Base-by-base conservation (phyloP, 2,888 invertebrate species). In the Clanis bilineata region DNA sequence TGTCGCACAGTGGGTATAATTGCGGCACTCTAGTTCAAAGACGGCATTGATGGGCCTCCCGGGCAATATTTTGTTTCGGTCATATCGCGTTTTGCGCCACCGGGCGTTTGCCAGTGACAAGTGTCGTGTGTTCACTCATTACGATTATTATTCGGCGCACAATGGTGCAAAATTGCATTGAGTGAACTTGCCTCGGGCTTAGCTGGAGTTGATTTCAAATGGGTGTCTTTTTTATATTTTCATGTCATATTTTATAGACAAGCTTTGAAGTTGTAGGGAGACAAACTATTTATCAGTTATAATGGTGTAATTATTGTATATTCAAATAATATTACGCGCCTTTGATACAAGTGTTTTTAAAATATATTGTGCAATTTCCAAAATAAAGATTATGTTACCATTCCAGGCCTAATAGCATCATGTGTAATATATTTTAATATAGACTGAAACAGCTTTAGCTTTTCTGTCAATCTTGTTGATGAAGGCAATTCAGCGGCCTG, bases 21-120 rank as follows among this genome's bases (percentile, higher is more conserved):
- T 36, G 22, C 36, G 41, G 32, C 28, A 39, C 45, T 25, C 32
- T 56, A 62, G 60, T 56, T 67, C 66, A 67, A 67, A 67, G 64
- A 62, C 54, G 55, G 57, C 63, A 66, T 66, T 67, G 67, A 66
- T 63, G 57, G 60, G 61, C 61, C 62, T 56, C 36, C 25, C 51
- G 39, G 60, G 51, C 38, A 23, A 18, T 28, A 22, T 60, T 60
- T 57, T 25, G 41, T 39, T 25, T 55, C 21, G 28, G 60, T 56
- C 56, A 44, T 58, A 60, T 62, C 62, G 58, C 47, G 56, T 38
- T 18, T 38, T 9, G 45, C 21, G 38, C 57, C 58, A 39, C 59
- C 60, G 64, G 60, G 57, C 60, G 57, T 54, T 28, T 60, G 63
- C 18, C 39, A 28, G n/a, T 59, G 63, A 63, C 58, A 61, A 61